Base-by-base conservation (phyloP, 1,140 invertebrate species). In the Caenorhabditis tropicalis region DNA sequence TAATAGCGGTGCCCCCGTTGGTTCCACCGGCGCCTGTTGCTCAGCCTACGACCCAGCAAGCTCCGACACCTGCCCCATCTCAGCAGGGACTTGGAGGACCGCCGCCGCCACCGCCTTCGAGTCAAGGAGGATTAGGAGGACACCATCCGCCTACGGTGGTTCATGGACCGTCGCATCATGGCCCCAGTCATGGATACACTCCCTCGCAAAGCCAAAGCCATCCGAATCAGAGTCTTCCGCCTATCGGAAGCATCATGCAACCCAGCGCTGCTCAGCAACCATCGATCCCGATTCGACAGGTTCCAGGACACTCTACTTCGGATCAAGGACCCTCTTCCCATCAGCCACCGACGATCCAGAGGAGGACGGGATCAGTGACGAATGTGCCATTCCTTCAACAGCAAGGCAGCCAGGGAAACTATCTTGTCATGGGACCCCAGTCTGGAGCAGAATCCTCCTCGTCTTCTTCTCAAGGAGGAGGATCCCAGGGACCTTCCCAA, bases 311-410 rank as follows among this genome's bases (percentile, higher is more conserved):
- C 21, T 10, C 53, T 1, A n/a, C n/a, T n/a, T n/a, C n/a, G n/a
- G n/a, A n/a, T n/a, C 33, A 43, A 24, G 74, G 74, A 48, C 24
- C 39, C 21, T 10, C 53, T 1, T 24, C 10, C 5, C 29, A 12
- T n/a, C 58, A 65, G 19, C n/a, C 58, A 21, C n/a, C n/a, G n/a
- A 65, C 58, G 31, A 19, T 65, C 19, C 58, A 65, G 16, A 21
- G 53, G 27, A 33, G 58, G 36, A 65, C 58, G 29, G 58, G 29
- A 0, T 33, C 58, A 4, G 58, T n/a, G 19, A 36, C 58, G 9
- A 65, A 65, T 36, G 58, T 65, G 58, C 58, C 33, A 27, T 65
- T 36, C 24, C 16, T 65, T 16, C 58, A 65, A 36, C 58, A 65
- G 53, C 53, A 56, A 15, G 10, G 19, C 9, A 7, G 27, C 0